Conservation (phyloP, 2,797 vertebrate species). For the Agapornis canus region DNA sequence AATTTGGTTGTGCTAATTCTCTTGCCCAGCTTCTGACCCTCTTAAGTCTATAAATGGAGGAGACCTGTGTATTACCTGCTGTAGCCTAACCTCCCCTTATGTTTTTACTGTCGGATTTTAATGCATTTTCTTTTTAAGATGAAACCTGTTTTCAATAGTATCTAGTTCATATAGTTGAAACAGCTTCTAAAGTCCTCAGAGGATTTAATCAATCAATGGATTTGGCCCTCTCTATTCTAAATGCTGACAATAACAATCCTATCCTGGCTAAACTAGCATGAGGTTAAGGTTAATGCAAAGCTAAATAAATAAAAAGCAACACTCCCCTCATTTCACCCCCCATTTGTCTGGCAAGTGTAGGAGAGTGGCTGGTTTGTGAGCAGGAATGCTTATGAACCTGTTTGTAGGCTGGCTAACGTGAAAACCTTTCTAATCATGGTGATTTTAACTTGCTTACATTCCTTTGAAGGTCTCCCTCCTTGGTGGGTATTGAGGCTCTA, state of each 20-base stretch:
- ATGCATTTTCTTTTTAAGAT: background rate
- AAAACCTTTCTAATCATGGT: slow-evolving; percentile 53
- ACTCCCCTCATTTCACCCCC: background rate
- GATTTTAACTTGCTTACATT: slow-evolving; percentile 64
- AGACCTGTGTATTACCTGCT: background rate
- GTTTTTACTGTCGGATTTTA: background rate
- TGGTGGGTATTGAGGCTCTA: slow-evolving; percentile 32
- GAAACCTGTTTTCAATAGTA: background rate
- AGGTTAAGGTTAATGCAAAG: slow-evolving; percentile 40
- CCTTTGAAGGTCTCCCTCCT: slow-evolving; percentile 61
- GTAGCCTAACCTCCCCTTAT: background rate
- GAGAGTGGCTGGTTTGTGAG: background rate
- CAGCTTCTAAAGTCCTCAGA: background rate
- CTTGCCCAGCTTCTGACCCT: background rate
- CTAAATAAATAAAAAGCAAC: background rate
- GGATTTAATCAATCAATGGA: background rate
- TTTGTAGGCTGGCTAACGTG: slow-evolving; percentile 22
- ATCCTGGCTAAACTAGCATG: background rate
- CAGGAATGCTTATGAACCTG: slow-evolving; percentile 26
- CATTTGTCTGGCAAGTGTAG: background rate
- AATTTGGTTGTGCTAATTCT: background rate
- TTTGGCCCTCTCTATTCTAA: background rate
- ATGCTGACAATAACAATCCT: background rate
- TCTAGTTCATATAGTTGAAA: background rate
- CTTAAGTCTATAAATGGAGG: background rate